phyloP scores from a whole-genome alignment of 1,140 invertebrate species.

The Monomorium pharaonis region DNA sequence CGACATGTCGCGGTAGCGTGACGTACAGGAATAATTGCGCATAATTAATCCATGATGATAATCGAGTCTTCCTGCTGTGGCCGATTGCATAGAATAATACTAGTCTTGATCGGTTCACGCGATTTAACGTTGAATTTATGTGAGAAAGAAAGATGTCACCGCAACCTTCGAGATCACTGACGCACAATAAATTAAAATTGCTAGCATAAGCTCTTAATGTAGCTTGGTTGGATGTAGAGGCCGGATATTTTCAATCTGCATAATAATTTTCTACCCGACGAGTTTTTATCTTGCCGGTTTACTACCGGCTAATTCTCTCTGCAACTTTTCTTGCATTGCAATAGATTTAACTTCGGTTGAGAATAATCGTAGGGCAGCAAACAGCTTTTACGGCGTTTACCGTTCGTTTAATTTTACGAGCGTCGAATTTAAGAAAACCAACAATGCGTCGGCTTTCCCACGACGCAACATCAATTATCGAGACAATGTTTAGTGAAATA shows the following conservation, averaged over 20 bases:
- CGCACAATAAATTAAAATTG: background rate
- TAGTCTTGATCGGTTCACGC: background rate
- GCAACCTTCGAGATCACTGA: background rate
- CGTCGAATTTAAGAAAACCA: background rate
- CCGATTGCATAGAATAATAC: background rate
- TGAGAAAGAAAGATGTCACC: background rate
- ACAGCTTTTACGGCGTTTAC: background rate
- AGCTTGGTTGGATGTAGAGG: background rate
- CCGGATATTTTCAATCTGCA: too few species aligned
- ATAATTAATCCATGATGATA: slow-evolving; percentile 26
- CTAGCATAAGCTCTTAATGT: background rate
- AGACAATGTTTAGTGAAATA: background rate
- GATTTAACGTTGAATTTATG: background rate
- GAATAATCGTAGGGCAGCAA: background rate
- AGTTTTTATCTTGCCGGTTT: background rate
- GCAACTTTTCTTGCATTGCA: background rate
- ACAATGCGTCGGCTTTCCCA: background rate
- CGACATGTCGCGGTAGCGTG: background rate
- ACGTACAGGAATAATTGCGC: background rate
- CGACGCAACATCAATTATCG: background rate
- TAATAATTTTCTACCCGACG: background rate
- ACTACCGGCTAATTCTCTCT: background rate
- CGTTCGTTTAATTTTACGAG: background rate
- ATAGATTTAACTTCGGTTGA: background rate
- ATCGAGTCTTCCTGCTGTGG: background rate